Conservation (phyloP, 1,140 invertebrate genomes). For the Sycophila sp. region DNA sequence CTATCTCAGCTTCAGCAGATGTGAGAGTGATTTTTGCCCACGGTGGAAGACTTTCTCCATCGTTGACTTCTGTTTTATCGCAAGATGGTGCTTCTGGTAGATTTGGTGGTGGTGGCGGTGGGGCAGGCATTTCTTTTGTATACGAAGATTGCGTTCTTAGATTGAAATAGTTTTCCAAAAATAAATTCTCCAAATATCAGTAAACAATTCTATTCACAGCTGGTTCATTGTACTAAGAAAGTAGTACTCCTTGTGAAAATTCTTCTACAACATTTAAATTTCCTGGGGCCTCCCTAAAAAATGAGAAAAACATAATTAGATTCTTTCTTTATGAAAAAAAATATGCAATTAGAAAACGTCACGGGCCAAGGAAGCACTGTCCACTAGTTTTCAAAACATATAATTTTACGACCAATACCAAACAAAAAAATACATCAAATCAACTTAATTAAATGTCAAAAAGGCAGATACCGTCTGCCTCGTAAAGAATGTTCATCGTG, state of each 20-base stretch:
- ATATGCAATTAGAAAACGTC: not conserved
- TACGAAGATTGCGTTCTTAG: not conserved
- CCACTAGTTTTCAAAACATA: not conserved
- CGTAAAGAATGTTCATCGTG: not conserved
- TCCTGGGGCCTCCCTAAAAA: not conserved
- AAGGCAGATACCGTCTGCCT: not conserved
- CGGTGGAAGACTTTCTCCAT: conserved; percentile 55
- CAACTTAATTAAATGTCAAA: not conserved
- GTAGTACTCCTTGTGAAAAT: not conserved
- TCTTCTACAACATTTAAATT: not conserved
- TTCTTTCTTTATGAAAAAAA: not conserved
- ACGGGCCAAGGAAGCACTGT: too few species aligned
- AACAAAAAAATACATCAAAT: not conserved
- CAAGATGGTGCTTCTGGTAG: conserved; percentile 50
- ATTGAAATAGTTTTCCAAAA: conserved; percentile 25
- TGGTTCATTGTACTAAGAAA: not conserved
- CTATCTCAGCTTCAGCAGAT: conserved; percentile 59
- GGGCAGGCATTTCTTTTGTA: conserved; percentile 56
- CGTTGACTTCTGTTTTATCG: conserved; percentile 54
- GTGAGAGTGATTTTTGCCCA: conserved; percentile 63
- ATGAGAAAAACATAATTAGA: not conserved
- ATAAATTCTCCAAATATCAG: not conserved
- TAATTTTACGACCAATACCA: not conserved
- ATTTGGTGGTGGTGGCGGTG: conserved; percentile 55
- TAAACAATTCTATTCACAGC: not conserved